Evolutionary conservation across 2,888 invertebrate species (phyloP).

Genomic region (Cheilosia scutellata): DNA sequence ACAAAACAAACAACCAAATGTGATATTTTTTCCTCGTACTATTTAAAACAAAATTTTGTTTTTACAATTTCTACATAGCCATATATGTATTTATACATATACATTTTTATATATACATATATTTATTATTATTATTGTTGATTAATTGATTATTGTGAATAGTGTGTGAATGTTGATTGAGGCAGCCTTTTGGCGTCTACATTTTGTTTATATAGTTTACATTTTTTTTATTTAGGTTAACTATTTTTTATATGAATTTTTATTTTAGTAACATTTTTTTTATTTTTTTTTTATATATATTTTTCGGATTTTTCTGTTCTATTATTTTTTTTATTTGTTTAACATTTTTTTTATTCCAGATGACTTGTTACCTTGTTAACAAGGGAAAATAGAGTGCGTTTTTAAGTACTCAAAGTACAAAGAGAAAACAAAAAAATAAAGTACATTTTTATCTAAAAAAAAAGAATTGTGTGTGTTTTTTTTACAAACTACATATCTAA

Average conservation of each 20-base stretch:
- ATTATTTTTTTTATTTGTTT: conserved; percentile 37
- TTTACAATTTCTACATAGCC: conserved; percentile 63
- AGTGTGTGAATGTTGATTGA: conserved; percentile 69
- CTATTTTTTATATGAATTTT: conserved; percentile 48
- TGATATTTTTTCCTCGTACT: conserved; percentile 76
- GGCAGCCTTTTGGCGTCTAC: conserved; percentile 26
- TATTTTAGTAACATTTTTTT: conserved; percentile 47
- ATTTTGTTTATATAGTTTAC: conserved; percentile 51
- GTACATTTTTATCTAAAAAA: conserved; percentile 49
- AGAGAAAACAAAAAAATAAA: conserved; percentile 40
- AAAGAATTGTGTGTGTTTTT: conserved; percentile 5
- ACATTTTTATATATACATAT: conserved; percentile 53
- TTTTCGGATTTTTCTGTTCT: conserved; percentile 60
- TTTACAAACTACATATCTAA: too few species aligned
- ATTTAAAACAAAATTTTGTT: conserved; percentile 45
- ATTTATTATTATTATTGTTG: conserved; percentile 59
- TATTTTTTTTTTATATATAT: conserved; percentile 52
- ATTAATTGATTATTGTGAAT: conserved; percentile 71
- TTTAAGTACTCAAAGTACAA: conserved; percentile 59
- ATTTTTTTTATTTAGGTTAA: conserved; percentile 48
- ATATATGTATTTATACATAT: conserved; percentile 46
- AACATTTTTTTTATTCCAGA: conserved; percentile 69
- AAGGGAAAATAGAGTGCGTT: conserved; percentile 71
- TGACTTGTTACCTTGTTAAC: conserved; percentile 72
- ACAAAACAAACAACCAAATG: conserved; percentile 73